phyloP scores from a whole-genome alignment of 2,113 vertebrate genomes.

The Conger conger region DNA sequence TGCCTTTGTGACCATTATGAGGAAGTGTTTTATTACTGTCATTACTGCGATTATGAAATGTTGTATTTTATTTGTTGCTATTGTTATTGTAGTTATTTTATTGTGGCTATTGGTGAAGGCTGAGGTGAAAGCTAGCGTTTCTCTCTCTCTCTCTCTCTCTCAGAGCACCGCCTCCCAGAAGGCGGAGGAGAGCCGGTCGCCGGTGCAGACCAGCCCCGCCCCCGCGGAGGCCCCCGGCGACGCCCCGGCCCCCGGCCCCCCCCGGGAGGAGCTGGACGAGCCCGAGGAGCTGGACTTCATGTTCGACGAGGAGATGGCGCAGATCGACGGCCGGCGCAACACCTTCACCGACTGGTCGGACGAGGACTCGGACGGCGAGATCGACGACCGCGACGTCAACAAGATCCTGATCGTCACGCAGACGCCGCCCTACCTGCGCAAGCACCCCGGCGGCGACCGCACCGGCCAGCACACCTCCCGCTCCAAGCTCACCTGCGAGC shows the following conservation, averaged over 20 bases:
- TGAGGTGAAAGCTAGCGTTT: neutral
- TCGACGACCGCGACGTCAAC: conserved; percentile 93
- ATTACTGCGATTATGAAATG: too few relatives aligned
- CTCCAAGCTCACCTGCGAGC: conserved; percentile 88
- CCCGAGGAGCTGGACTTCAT: conserved; percentile 97
- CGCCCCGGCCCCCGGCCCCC: conserved; percentile 36
- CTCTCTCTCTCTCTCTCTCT: neutral
- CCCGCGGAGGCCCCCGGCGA: conserved; percentile 45
- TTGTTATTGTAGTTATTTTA: neutral
- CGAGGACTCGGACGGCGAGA: conserved; percentile 92
- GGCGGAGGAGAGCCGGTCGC: conserved; percentile 73
- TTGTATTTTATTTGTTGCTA: neutral
- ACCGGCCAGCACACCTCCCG: conserved; percentile 92
- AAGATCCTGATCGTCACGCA: conserved; percentile 98
- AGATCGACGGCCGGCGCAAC: conserved; percentile 95
- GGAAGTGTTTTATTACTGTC: too few relatives aligned
- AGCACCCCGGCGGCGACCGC: conserved; percentile 92
- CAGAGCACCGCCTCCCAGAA: conserved; percentile 69
- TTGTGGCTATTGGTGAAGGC: too few relatives aligned
- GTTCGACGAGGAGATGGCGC: conserved; percentile 97
- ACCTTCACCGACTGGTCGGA: conserved; percentile 98
- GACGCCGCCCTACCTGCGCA: conserved; percentile 92
- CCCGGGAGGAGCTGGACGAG: conserved; percentile 82
- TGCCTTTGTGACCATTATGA: too few relatives aligned
- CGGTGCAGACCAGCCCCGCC: conserved; percentile 49